These are phyloP conservation scores for Mastomys coucha DNA, from an alignment of 2,113 vertebrate genomes.

Conservation along the genomic window DNA sequence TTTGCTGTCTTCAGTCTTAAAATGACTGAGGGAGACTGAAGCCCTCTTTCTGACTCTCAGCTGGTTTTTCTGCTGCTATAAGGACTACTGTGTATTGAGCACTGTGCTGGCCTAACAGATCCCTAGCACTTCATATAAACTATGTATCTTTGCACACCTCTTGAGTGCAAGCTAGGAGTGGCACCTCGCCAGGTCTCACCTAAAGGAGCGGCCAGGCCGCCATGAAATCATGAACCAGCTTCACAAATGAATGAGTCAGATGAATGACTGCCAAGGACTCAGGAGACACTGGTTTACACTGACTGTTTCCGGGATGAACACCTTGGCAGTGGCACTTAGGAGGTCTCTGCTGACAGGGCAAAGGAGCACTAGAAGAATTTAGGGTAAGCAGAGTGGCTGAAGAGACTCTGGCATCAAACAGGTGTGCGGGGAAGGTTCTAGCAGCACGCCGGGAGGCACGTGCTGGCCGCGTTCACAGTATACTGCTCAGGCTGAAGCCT, in stretches of 20 bases:
- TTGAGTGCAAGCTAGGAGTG: background rate
- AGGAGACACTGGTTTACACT: constrained; percentile 23
- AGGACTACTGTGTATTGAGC: background rate
- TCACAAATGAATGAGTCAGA: no score
- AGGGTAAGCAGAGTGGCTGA: no score
- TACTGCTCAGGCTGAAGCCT: background rate
- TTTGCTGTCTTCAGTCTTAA: background rate
- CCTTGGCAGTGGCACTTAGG: background rate
- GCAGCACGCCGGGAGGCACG: no score
- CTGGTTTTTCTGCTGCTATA: background rate
- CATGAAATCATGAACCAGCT: background rate
- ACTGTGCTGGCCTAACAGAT: background rate
- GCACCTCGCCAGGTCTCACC: background rate
- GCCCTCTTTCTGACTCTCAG: background rate
- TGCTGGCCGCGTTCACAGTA: background rate
- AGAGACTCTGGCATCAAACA: background rate
- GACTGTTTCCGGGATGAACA: background rate
- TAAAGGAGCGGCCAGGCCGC: background rate
- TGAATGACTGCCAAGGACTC: no score
- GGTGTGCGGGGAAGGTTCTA: background rate
- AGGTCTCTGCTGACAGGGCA: background rate
- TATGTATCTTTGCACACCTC: background rate
- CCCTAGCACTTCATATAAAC: background rate
- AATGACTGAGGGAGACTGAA: background rate
- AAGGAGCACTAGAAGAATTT: background rate